phyloP scores from a whole-genome alignment of 2,113 vertebrate genomes.

The Dendrocopos noguchii region DNA sequence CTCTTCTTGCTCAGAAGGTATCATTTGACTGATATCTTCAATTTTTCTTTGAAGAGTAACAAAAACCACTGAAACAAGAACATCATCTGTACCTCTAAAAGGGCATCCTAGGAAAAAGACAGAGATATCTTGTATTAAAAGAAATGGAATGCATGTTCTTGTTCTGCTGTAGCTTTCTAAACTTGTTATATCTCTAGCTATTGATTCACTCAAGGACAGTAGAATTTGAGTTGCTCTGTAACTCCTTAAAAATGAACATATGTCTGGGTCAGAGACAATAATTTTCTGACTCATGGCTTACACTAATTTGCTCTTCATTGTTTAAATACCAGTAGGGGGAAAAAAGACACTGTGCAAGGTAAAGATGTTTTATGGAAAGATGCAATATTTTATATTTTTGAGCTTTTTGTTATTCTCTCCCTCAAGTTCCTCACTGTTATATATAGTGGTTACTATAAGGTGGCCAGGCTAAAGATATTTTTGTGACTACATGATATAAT shows the following conservation, averaged over 20 bases:
- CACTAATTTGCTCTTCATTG: not conserved
- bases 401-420: not conserved
- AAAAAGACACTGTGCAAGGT: not conserved
- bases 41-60: not conserved
- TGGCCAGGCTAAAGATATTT: not conserved
- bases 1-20: not conserved
- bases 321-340: not conserved
- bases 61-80: not conserved
- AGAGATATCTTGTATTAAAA: not conserved
- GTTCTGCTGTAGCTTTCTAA: not conserved
- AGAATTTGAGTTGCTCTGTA: not conserved
- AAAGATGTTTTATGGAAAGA: not conserved
- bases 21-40: not conserved
- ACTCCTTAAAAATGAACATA: not conserved
- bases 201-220: not conserved
- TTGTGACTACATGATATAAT: not conserved
- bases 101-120: not conserved
- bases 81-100: not conserved
- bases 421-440: not conserved
- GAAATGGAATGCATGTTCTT: not conserved
- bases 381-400: not conserved
- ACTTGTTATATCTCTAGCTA: not conserved
- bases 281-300: not conserved
- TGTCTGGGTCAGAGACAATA: not conserved
- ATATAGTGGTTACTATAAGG: not conserved